Base-by-base conservation (phyloP, 2,888 invertebrate genomes). In the Chaetogeoica ovagalla region DNA sequence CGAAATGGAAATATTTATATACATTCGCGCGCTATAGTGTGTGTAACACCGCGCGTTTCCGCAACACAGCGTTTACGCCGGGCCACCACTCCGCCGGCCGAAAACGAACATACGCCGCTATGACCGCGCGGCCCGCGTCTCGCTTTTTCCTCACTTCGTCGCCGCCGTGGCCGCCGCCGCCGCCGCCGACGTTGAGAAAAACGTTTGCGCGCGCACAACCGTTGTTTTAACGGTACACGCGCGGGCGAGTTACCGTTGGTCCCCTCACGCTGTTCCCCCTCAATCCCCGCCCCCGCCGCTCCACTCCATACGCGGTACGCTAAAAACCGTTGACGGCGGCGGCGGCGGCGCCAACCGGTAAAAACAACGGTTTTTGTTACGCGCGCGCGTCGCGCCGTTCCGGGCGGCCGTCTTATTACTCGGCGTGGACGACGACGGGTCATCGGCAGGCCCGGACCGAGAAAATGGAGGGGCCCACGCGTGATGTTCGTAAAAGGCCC, bases 281-380 rank as follows among this genome's bases (percentile, higher is more conserved):
- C 9, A 21, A 19, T 39, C 62, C 39, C 7, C 59, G 59, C 59
- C 11, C n/a, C 19, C 0, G n/a, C 19, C 1, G 19, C n/a, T 6
- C 5, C 57, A 19, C 19, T n/a, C n/a, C 30, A n/a, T n/a, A 17
- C 57, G 59, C 21, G 19, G 21, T 13, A 23, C 48, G 17, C 55
- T 30, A 30, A 30, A 30, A 30, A 30, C 55, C 63, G 77, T 37
- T 60, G 68, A 55, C 77, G 48, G 59, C 8, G 57, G n/a, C 23
- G 21, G 66, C 48, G 13, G 39, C 70, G 77, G 55, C 76, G 76
- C 63, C 70, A 79, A 79, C 77, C 77, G 77, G 77, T 79, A 79
- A 79, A 79, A 71, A 71, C 77, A 79, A 79, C 77, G 77, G 77
- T 79, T 71, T 52, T 71, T 71, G 75, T 71, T 71, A 60, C 59